A percentile compares a stretch with the other conserved stretches of the same genome.
Evolutionary conservation across 1,140 invertebrate species (phyloP).

Genomic region (Pseudomyrmex cubaensis): DNA sequence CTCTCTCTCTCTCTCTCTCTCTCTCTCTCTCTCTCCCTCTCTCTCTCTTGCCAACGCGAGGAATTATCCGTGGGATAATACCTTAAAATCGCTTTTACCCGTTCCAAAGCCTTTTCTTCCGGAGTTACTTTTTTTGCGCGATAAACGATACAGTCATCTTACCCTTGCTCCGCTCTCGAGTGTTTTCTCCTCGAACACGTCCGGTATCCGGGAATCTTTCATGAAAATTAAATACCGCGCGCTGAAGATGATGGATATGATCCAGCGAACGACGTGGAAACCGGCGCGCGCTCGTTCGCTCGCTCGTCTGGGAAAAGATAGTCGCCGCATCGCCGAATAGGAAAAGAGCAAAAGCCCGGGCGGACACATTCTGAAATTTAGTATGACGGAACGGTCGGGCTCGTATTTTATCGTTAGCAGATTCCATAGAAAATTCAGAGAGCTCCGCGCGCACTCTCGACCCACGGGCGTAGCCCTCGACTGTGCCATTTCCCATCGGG

Average conservation of each 20-base stretch:
- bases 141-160: slow-evolving; percentile 46
- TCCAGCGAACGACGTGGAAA: slow-evolving; percentile 15
- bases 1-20: no score
- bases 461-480: slow-evolving; percentile 21
- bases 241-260: slow-evolving; percentile 44
- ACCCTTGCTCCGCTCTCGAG: background rate
- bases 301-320: background rate
- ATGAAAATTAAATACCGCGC: slow-evolving; percentile 60
- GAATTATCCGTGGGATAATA: slow-evolving; percentile 7
- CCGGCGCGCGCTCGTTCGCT: no score
- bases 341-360: slow-evolving; percentile 14
- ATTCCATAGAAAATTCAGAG: slow-evolving; percentile 62
- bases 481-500: slow-evolving; percentile 41
- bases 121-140: slow-evolving; percentile 26
- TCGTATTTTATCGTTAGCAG: slow-evolving; percentile 67
- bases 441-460: slow-evolving; percentile 22
- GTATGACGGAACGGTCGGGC: slow-evolving; percentile 21
- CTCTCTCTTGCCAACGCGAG: background rate
- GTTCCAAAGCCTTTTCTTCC: slow-evolving; percentile 13
- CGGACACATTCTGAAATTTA: slow-evolving; percentile 62
- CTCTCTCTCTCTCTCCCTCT: no score
- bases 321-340: slow-evolving; percentile 18
- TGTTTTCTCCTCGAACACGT: slow-evolving; percentile 36
- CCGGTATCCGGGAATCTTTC: slow-evolving; percentile 33
- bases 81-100: background rate